A percentile compares a stretch with the other conserved stretches of the same genome.
These are phyloP conservation scores for Cranoglanis bouderius DNA, from an alignment of 2,113 vertebrate species.

Conservation along the genomic window DNA sequence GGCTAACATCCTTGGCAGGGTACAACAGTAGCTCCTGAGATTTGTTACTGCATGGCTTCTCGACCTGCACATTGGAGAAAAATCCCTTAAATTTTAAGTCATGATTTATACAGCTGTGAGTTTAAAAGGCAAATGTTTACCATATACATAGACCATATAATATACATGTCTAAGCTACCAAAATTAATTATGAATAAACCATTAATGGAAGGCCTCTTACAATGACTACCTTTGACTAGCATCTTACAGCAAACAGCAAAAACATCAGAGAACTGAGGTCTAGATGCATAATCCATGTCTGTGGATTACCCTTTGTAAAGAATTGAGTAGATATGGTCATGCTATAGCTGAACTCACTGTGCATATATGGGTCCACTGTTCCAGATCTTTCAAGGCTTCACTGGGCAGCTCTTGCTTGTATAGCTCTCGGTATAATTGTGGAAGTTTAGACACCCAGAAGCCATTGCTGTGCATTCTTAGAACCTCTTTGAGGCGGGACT, in stretches of 20 bases:
- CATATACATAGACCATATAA: background rate
- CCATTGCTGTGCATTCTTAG: conserved; percentile 83
- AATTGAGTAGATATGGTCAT: background rate
- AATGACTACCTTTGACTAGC: background rate
- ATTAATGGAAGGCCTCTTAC: background rate
- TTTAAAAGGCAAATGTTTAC: background rate
- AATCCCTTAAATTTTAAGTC: background rate
- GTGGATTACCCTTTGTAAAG: background rate
- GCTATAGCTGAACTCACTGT: conserved; percentile 69
- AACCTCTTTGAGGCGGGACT: conserved; percentile 82
- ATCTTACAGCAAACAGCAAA: background rate
- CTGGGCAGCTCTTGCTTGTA: conserved; percentile 84
- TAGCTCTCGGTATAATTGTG: conserved; percentile 84
- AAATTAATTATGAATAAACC: background rate
- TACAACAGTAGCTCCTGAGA: conserved; percentile 83
- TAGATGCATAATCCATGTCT: background rate
- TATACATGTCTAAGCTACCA: background rate
- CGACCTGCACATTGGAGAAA: conserved; percentile 72
- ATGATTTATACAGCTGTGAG: background rate
- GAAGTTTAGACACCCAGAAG: conserved; percentile 86
- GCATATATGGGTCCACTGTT: conserved; percentile 87
- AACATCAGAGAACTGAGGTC: too few species aligned
- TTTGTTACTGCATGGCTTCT: conserved; percentile 82
- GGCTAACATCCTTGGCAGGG: conserved; percentile 72
- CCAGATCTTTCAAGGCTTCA: conserved; percentile 79